Conservation (phyloP, 2,888 invertebrate genomes). For the Pinctada fucata region DNA sequence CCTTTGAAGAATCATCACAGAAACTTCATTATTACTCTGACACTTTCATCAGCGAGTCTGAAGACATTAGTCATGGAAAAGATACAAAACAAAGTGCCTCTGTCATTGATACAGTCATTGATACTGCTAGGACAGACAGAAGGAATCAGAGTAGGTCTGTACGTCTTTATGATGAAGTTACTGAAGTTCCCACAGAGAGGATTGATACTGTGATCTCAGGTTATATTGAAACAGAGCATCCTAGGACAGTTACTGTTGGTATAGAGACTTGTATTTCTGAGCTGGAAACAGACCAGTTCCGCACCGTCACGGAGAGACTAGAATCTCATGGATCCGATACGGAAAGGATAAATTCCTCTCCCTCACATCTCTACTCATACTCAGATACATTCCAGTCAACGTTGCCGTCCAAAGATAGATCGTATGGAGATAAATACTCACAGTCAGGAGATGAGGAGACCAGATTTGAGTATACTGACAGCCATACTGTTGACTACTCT, state of each 20-base stretch:
- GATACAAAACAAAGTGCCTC: background rate
- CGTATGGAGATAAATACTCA: background rate
- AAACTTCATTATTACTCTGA: slow-evolving; percentile 23
- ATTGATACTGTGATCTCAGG: slow-evolving; percentile 26
- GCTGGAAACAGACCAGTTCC: background rate
- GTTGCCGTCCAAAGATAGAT: background rate
- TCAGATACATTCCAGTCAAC: slow-evolving; percentile 28
- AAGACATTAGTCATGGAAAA: background rate
- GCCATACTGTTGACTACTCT: background rate
- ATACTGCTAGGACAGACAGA: slow-evolving; percentile 1
- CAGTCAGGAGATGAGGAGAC: background rate
- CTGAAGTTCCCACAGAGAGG: slow-evolving; percentile 15
- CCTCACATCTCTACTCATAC: slow-evolving; percentile 4
- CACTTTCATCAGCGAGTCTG: slow-evolving; percentile 17
- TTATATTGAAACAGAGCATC: slow-evolving; percentile 12
- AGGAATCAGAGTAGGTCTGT: background rate
- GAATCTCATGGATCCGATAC: slow-evolving; percentile 8
- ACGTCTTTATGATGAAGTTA: background rate
- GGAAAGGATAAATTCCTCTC: slow-evolving; percentile 8
- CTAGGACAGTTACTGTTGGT: slow-evolving; percentile 10
- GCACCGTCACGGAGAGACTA: slow-evolving; percentile 11
- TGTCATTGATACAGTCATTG: too few relatives aligned
- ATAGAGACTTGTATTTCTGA: background rate
- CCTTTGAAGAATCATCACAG: slow-evolving; percentile 10
- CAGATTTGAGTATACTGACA: slow-evolving; percentile 5